phyloP scores from a whole-genome alignment of 2,888 invertebrate genomes.

The Pherbina coryleti region DNA sequence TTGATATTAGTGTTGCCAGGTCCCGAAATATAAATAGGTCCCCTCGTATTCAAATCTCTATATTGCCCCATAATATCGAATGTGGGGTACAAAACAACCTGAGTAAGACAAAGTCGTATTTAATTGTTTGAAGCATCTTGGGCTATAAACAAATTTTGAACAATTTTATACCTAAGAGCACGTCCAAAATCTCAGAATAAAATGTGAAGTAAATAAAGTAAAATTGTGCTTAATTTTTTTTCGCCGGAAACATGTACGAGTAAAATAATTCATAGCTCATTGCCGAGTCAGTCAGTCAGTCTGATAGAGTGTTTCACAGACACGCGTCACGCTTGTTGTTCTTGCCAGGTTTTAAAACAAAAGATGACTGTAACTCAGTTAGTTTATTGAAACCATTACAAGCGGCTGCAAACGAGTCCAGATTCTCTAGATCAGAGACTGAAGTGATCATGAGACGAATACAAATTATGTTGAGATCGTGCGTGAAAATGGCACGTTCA shows the following conservation, averaged over 20 bases:
- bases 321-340: neutral
- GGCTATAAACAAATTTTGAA: too few relatives aligned
- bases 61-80: too few relatives aligned
- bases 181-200: neutral
- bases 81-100: too few relatives aligned
- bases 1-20: too few relatives aligned
- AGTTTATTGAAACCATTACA: conserved; percentile 20
- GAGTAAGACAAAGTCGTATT: too few relatives aligned
- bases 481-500: conserved; percentile 65
- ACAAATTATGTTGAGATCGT: conserved; percentile 50
- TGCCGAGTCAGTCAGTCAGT: neutral
- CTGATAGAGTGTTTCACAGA: neutral
- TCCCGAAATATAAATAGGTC: too few relatives aligned
- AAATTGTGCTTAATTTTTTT: neutral
- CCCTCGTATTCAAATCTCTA: too few relatives aligned
- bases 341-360: neutral
- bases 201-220: neutral
- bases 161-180: neutral
- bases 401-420: neutral
- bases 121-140: too few relatives aligned
- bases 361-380: conserved; percentile 1
- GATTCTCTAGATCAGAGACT: conserved; percentile 2
- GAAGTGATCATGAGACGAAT: conserved; percentile 30
- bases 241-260: neutral
- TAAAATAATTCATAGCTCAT: neutral